Evolutionary conservation across 2,113 vertebrate species (phyloP), one percentile per base, ranked within the genome.

Genomic region (Cervus canadensis): DNA sequence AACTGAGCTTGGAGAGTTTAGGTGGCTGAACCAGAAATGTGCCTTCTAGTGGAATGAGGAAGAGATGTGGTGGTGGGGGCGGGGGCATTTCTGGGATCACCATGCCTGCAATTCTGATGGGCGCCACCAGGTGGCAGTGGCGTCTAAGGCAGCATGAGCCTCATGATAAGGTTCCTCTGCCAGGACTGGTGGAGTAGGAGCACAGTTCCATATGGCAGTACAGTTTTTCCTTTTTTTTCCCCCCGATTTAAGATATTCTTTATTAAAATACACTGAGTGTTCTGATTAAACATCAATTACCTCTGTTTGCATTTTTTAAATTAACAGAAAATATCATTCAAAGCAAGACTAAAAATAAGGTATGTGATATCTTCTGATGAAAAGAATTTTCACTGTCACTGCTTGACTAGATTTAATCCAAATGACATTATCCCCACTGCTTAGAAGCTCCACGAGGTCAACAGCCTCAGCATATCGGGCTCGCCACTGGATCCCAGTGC

Each of bases 251-350:
- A 96, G 89, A 71, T 83, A 28, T 56, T 93, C 78, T 79, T 94
- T 97, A 96, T 23, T 96, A 95, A 97, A 97, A 90, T 86, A 86
- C 81, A 85, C 16, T 71, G 86, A 87, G 76, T 43, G 78, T 86
- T 95, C 94, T 97, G 81, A 94, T 96, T 81, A 97, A 96, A 97
- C 33, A 87, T 81, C 87, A 97, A 91, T 98, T 84, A 98, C 36
- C 54, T 94, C 89, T 84, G 45, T 95, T 95, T 97, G n/a, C 78
- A 84, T 88, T 96, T 96, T 96, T 92, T 94, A 87, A 52, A 96
- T 96, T 85, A 96, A 95, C 48, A 92, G 71, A 98, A 97, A 97
- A 92, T 89, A 91, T 30, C 56, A 79, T 95, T 57, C 26, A 40
- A 88, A 88, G 33, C 57, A 79, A 91, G 78, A 86, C 84, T 93